These are phyloP conservation scores for Paramisgurnus dabryanus DNA, from an alignment of 2,113 vertebrate genomes.

Conservation along the genomic window DNA sequence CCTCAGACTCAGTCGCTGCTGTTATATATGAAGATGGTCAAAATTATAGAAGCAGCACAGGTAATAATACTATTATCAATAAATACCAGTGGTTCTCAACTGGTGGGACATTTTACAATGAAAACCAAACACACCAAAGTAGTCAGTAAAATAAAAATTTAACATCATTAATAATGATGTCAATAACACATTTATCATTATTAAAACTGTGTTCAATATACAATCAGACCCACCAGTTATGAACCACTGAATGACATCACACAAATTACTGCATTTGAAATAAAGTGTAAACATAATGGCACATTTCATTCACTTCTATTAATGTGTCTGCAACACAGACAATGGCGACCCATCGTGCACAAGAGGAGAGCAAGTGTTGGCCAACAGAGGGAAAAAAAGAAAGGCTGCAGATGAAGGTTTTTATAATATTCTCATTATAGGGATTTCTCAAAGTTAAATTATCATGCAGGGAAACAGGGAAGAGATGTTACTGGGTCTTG, in stretches of 20 bases:
- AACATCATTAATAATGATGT: too few relatives aligned
- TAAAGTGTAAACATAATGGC: not conserved
- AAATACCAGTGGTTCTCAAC: conserved; percentile 2
- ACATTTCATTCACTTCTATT: not conserved
- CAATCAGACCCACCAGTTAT: not conserved
- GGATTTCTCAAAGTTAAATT: conserved; percentile 23
- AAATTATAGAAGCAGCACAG: conserved; percentile 31
- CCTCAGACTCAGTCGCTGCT: conserved; percentile 23
- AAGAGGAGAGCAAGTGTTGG: conserved; percentile 29
- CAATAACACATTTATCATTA: too few relatives aligned
- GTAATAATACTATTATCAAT: not conserved
- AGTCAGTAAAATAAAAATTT: not conserved
- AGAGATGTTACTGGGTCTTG: conserved; percentile 55
- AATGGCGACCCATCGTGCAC: conserved; percentile 34
- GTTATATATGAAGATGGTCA: conserved; percentile 11
- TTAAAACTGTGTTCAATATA: too few relatives aligned
- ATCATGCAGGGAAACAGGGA: conserved; percentile 33
- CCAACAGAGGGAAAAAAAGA: conserved; percentile 67
- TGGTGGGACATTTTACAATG: not conserved
- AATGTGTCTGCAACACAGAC: conserved; percentile 53
- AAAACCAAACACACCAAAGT: not conserved
- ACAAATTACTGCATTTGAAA: not conserved
- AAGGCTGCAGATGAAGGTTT: conserved; percentile 73
- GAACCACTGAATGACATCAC: not conserved
- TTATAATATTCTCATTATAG: conserved; percentile 42